Base-by-base conservation (phyloP, 2,888 invertebrate genomes). In the Limnephilus lunatus region DNA sequence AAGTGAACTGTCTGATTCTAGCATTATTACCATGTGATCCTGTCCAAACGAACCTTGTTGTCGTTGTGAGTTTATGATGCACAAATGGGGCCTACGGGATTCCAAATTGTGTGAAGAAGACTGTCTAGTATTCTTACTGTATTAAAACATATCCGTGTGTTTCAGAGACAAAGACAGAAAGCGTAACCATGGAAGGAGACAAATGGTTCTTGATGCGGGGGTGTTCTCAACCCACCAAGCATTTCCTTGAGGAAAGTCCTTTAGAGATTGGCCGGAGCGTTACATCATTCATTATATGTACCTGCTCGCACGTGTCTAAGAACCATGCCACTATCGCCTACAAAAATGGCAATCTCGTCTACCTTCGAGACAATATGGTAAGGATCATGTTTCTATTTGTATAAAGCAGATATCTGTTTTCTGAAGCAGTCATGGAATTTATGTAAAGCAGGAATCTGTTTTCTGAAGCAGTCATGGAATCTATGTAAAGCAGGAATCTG, bases 331-430 rank as follows among this genome's bases (percentile, higher is more conserved):
- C 35, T 39, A 83, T 83, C 7, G 25, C 32, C 35, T 31, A 19
- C 32, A 25, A 39, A 32, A 39, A 83, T 35, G 35, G 25, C 4
- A 83, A 83, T 3, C 35, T 25, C 19, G 25, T 83, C 35, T 83
- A 83, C 83, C 19, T 83, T 39, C 32, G 83, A 35, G 83, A 83
- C n/a, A 83, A 83, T 32, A 32, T 35, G 35, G 83, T 83, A 25
- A 4, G 83, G 19, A 83, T 83, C 35, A 30, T 83, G 3, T 35
- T 25, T 32, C 35, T n/a, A 9, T 68, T 25, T 68, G 5, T 44
- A 44, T 44, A 44, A 44, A 44, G 12, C 44, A 12, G 44, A 68
- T n/a, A 68, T 68, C 25, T 25, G 4, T 19, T 68, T 19, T 19
- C 19, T 19, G 1, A 44, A 44, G 44, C 44, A 44, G 12, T 39